Evolutionary conservation across 2,888 invertebrate species (phyloP).

Genomic region (Drosophila yooni): DNA sequence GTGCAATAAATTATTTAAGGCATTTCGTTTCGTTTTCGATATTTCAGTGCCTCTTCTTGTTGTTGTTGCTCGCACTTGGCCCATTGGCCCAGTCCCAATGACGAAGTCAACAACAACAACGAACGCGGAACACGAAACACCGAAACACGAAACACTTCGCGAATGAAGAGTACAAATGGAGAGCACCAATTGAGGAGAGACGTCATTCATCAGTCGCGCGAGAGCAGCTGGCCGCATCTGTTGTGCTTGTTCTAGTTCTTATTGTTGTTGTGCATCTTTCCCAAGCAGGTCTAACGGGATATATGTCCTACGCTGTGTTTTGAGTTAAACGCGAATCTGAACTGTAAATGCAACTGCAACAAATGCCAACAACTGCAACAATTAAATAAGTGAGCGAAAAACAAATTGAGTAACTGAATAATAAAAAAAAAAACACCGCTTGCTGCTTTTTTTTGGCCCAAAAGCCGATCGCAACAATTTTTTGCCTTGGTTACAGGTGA

Average conservation of each 20-base stretch:
- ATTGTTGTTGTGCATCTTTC: constrained; percentile 32
- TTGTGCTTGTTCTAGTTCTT: not conserved
- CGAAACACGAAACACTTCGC: constrained; percentile 16
- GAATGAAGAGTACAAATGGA: constrained; percentile 30
- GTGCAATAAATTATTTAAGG: constrained; percentile 74
- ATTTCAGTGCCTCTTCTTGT: constrained; percentile 26
- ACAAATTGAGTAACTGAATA: constrained; percentile 5
- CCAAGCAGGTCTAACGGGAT: constrained; percentile 1
- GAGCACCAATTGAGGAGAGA: constrained; percentile 7
- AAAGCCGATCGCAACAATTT: constrained; percentile 14
- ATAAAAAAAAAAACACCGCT: constrained; percentile 9
- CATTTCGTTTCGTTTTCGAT: constrained; percentile 68
- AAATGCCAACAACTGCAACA: constrained; percentile 10
- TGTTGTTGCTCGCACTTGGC: constrained; percentile 55
- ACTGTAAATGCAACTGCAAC: constrained; percentile 14
- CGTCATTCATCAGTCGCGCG: constrained; percentile 67
- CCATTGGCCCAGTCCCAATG: constrained; percentile 62
- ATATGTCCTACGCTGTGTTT: constrained; percentile 7
- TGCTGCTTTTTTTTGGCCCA: not conserved
- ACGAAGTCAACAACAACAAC: constrained; percentile 49
- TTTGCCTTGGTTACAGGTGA: constrained; percentile 57
- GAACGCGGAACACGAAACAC: constrained; percentile 11
- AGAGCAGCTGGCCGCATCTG: constrained; percentile 66
- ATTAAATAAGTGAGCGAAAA: constrained; percentile 28
- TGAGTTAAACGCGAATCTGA: not conserved